phyloP scores from a whole-genome alignment of 2,797 vertebrate genomes.

The Leptodactylus fallax region DNA sequence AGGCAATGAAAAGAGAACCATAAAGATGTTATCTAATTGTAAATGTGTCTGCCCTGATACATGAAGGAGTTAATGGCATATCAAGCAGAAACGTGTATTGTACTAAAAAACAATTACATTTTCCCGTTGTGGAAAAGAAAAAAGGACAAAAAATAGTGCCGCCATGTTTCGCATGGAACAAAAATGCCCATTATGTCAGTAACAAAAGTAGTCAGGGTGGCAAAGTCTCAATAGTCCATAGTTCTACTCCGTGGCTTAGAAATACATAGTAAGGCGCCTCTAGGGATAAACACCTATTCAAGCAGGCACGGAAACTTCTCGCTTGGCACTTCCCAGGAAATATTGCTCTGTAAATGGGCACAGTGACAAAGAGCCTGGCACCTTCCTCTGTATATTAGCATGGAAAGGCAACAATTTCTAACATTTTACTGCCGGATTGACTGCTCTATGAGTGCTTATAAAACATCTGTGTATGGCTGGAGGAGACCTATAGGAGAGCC shows the following conservation, averaged over 20 bases:
- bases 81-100: background rate
- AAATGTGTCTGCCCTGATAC: background rate
- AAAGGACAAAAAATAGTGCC: background rate
- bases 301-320: constrained; percentile 22
- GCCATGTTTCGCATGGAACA: background rate
- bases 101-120: background rate
- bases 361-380: constrained; percentile 47
- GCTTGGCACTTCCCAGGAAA: constrained; percentile 48
- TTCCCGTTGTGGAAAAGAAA: background rate
- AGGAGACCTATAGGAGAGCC: constrained; percentile 17
- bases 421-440: constrained; percentile 16
- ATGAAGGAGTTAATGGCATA: background rate
- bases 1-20: background rate
- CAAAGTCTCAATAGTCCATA: background rate
- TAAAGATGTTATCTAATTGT: background rate
- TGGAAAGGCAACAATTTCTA: constrained; percentile 25
- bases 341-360: constrained; percentile 39
- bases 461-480: constrained; percentile 8
- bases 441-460: constrained; percentile 34
- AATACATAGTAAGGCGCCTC: constrained; percentile 35
- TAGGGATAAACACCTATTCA: constrained; percentile 49
- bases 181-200: background rate
- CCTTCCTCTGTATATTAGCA: constrained; percentile 36
- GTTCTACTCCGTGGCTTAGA: background rate
- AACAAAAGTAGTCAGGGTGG: constrained; percentile 2